Evolutionary conservation across 2,113 vertebrate genomes (phyloP).

Genomic region (Phaethon lepturus): DNA sequence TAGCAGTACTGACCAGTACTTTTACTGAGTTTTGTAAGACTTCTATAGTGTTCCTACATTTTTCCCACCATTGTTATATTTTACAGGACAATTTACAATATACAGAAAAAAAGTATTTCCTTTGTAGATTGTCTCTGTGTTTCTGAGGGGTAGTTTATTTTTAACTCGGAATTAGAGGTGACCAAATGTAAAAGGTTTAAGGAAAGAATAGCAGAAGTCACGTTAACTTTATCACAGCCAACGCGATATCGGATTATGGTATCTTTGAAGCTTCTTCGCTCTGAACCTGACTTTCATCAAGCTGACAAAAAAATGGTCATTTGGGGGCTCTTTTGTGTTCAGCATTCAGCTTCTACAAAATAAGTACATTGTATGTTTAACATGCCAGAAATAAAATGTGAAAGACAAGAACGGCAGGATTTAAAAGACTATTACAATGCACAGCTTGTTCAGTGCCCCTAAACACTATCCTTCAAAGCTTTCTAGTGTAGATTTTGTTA

Average conservation of each 20-base stretch:
- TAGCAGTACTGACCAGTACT: constrained; percentile 33
- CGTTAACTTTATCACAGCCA: constrained; percentile 33
- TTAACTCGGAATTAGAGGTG: constrained; percentile 74
- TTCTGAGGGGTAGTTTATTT: constrained; percentile 78
- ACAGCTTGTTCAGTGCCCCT: constrained; percentile 67
- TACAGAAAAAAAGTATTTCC: constrained; percentile 74
- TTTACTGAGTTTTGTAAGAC: constrained; percentile 47
- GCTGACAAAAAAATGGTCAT: constrained; percentile 62
- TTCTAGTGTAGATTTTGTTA: constrained; percentile 65
- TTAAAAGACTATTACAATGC: constrained; percentile 67
- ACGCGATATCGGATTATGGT: neutral
- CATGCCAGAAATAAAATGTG: constrained; percentile 69
- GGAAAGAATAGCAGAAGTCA: constrained; percentile 58
- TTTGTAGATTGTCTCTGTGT: constrained; percentile 78
- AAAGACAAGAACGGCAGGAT: constrained; percentile 61
- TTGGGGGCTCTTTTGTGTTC: constrained; percentile 64
- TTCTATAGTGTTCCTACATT: constrained; percentile 50
- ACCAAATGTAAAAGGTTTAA: constrained; percentile 53
- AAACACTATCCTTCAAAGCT: constrained; percentile 63
- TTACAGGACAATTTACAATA: constrained; percentile 85
- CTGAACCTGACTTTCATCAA: constrained; percentile 56
- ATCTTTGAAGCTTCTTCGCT: constrained; percentile 36
- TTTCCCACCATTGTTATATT: constrained; percentile 86
- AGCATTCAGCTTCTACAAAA: constrained; percentile 65
- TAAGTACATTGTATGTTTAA: constrained; percentile 71